phyloP scores from a whole-genome alignment of 1,140 invertebrate species.

The Leptinotarsa undecemlineata region DNA sequence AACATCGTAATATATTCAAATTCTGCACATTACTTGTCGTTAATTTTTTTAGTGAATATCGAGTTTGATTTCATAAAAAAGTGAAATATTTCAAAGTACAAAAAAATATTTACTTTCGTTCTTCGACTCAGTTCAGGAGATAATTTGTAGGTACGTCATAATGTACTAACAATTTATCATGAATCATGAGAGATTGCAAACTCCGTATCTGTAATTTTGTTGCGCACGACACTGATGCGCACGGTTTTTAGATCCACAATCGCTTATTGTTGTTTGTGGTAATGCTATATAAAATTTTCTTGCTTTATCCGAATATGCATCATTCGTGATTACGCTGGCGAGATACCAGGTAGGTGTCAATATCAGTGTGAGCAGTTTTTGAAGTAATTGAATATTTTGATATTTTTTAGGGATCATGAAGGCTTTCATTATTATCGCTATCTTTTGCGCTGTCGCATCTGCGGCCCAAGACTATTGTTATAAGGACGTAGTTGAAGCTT shows the following conservation, averaged over 20 bases:
- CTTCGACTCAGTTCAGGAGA: too few relatives aligned
- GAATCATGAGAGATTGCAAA: neutral
- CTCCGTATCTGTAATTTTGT: neutral
- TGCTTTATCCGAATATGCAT: slow-evolving; percentile 5
- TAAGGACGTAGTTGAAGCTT: slow-evolving; percentile 62
- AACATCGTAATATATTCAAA: too few relatives aligned
- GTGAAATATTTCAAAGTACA: too few relatives aligned
- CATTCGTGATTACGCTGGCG: slow-evolving; percentile 55
- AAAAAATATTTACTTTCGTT: too few relatives aligned
- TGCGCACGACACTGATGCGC: slow-evolving; percentile 28
- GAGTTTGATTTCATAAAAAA: too few relatives aligned
- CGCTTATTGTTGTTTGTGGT: neutral
- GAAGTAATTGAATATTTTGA: neutral
- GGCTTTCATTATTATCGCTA: slow-evolving; percentile 57
- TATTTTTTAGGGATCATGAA: slow-evolving; percentile 60
- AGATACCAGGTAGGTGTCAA: slow-evolving; percentile 53
- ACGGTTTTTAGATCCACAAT: slow-evolving; percentile 21
- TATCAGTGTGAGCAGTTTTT: slow-evolving; percentile 4
- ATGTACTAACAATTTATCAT: too few relatives aligned
- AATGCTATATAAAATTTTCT: neutral
- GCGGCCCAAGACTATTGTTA: slow-evolving; percentile 65
- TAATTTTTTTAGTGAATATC: too few relatives aligned
- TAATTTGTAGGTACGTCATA: too few relatives aligned
- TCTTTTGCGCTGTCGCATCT: slow-evolving; percentile 58
- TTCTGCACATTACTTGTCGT: too few relatives aligned